Base-by-base conservation (phyloP, 2,113 vertebrate genomes). In the Mastomys coucha region DNA sequence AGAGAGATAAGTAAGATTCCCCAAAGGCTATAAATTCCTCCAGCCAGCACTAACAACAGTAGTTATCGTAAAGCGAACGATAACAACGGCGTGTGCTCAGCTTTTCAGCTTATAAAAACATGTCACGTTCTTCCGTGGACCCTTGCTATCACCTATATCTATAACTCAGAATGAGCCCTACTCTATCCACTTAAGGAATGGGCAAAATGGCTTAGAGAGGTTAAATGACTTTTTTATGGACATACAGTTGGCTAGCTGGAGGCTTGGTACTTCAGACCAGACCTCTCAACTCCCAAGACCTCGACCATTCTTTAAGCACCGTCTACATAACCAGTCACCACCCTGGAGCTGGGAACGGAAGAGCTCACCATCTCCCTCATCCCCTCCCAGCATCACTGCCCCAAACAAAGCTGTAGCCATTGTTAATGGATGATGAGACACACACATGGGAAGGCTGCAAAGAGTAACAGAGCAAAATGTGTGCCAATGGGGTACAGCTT, bases 1-100 rank as follows among this genome's bases (percentile, higher is more conserved):
- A 28, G 92, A 84, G 60, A 93, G 45, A 97, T 60, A 92, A 94
- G 60, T 51, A 60, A 91, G 96, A 45, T 78, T 77, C 92, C 96
- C 84, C 7, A 1, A 56, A 91, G 91, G 45, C 51, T 69, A 26
- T 36, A 80, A 70, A 88, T 70, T 91, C 96, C 84, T 72, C 67
- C 70, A 42, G 91, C 86, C 26, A 80, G 60, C 65, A 8, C 88
- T 53, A 80, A 69, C 51, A 65, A 53, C 67, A 45, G 31, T 49
- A 89, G 58, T 81, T 45, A 86, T 49, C 70, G 56, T 16, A 92
- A 91, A 20, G 33, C 28, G n/a, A 31, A 22, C 8, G 49, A 58
- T 67, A 82, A 39, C 45, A 49, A 33, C 28, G 69, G 80, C 42
- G 63, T 10, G 36, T 7, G 42, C 9, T 58, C 49, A 49, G 49